Evolutionary conservation across 2,888 invertebrate species (phyloP).

Genomic region (Pardosa pseudoannulata): DNA sequence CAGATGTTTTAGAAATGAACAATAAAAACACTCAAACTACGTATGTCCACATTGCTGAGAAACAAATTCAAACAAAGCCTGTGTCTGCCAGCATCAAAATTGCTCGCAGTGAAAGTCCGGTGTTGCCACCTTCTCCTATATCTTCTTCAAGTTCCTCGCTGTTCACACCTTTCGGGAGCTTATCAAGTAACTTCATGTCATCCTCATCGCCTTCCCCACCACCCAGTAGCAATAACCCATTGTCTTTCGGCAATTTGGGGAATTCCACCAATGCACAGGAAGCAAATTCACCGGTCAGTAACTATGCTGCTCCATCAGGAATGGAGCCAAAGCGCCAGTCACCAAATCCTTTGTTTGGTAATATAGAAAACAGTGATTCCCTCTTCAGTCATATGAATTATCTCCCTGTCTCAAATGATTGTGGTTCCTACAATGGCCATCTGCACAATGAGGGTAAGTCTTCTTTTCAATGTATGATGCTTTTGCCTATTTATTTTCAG

Average conservation of each 20-base stretch:
- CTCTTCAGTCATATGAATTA: conserved; percentile 64
- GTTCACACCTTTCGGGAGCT: conserved; percentile 71
- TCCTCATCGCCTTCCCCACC: conserved; percentile 62
- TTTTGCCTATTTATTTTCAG: too few species aligned
- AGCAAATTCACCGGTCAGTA: conserved; percentile 30
- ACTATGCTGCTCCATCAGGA: conserved; percentile 28
- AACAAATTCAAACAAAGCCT: conserved; percentile 48
- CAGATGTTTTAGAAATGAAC: conserved; percentile 41
- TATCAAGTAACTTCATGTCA: conserved; percentile 68
- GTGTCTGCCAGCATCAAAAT: conserved; percentile 64
- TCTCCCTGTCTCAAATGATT: conserved; percentile 24
- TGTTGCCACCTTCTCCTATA: conserved; percentile 62
- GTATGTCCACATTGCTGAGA: conserved; percentile 56
- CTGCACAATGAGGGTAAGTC: conserved; percentile 55
- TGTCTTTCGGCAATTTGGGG: conserved; percentile 32
- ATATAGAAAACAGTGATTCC: conserved; percentile 40
- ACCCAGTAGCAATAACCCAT: conserved; percentile 47
- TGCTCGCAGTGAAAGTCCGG: conserved; percentile 60
- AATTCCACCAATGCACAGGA: conserved; percentile 34
- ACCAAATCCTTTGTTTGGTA: conserved; percentile 42
- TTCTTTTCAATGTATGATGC: too few species aligned
- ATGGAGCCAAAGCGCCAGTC: conserved; percentile 48
- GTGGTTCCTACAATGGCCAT: conserved; percentile 53
- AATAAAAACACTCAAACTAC: conserved; percentile 62
- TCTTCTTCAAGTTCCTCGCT: conserved; percentile 73